Evolutionary conservation across 2,888 invertebrate genomes (phyloP), one percentile per base, ranked within the genome.

Genomic region (Agapetus fuscipes): DNA sequence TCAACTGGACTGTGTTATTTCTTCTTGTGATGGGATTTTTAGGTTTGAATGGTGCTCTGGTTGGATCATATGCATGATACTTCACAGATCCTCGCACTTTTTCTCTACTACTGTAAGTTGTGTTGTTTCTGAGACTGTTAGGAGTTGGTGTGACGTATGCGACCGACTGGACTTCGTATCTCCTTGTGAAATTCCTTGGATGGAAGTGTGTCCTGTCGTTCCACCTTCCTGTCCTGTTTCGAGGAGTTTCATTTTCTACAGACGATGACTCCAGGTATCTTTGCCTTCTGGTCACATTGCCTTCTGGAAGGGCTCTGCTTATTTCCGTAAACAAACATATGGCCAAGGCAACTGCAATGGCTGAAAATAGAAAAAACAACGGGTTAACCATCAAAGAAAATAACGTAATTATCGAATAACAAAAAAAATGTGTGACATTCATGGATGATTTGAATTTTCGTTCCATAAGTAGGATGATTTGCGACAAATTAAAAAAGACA

Each of bases 21-120:
- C 38, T 43, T 35, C 41, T 40, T 14, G 32, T 27, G 30, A 37
- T 25, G 28, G 47, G 41, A 30, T 32, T 36, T 43, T 43, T 48
- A 15, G 48, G 48, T 39, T 45, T 48, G 17, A 45, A 48, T 3
- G 48, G 44, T n/a, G 40, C 40, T 35, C 44, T 39, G 9, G 48
- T 48, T 26, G 20, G 4, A 6, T 20, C 20, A 6, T 9, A 4
- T 20, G 43, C 39, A 31, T 39, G 39, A 31, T 42, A 48, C 16
- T 41, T 48, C 2, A 45, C 40, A 12, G 48, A 37, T 15, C 48
- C 48, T 34, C 48, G 42, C 13, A 37, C 40, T 20, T 27, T 29
- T 5, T 43, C 36, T 41, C 34, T 48, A 20, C 32, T 48, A 9
- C 33, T 34, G 15, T 20, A 17, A 16, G 27, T 33, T 11, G 33